Conservation (phyloP, 2,888 invertebrate genomes). For the Lithodes maja region DNA sequence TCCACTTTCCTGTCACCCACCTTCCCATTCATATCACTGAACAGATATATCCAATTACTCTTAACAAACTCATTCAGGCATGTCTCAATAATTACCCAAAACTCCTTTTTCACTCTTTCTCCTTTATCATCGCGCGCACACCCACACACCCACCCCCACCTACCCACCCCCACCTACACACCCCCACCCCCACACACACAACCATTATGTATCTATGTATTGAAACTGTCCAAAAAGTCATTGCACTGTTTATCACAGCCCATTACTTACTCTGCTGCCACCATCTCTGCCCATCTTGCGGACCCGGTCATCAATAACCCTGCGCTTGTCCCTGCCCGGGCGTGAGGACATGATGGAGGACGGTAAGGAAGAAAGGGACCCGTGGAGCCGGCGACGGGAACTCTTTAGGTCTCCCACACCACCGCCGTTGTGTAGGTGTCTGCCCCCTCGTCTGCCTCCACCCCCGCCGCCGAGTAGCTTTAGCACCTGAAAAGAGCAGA, state of each 20-base stretch:
- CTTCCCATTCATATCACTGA: too few species aligned
- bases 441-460: conserved; percentile 77
- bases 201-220: neutral
- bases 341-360: conserved; percentile 83
- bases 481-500: conserved; percentile 54
- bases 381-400: conserved; percentile 79
- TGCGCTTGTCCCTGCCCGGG: conserved; percentile 82
- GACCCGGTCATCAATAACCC: conserved; percentile 63
- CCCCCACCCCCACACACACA: neutral
- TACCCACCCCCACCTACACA: too few species aligned
- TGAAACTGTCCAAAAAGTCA: neutral
- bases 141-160: too few species aligned
- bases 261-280: conserved; percentile 54
- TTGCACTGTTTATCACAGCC: too few species aligned
- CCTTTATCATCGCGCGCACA: neutral
- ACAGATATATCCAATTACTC: too few species aligned
- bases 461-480: conserved; percentile 63
- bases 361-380: conserved; percentile 88
- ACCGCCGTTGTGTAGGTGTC: conserved; percentile 73
- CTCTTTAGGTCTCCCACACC: conserved; percentile 52
- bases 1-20: too few species aligned
- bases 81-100: too few species aligned
- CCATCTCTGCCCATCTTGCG: conserved; percentile 49
- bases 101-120: too few species aligned
- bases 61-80: too few species aligned